Evolutionary conservation across 2,113 vertebrate genomes (phyloP).

Genomic region (Todiramphus saurophagus): DNA sequence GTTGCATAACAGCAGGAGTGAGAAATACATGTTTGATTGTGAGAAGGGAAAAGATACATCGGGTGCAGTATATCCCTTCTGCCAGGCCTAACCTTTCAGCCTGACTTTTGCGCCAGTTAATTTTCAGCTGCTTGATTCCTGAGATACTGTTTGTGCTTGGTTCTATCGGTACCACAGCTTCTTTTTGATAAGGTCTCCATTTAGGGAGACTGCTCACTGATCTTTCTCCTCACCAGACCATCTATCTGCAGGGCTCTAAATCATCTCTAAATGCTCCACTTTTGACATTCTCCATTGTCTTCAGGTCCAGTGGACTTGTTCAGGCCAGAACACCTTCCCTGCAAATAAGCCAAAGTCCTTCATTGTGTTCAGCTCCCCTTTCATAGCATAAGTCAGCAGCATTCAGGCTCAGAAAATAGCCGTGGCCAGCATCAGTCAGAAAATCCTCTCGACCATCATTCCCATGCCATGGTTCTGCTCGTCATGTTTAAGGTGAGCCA

Average conservation of each 20-base stretch:
- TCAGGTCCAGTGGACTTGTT: neutral
- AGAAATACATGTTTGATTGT: neutral
- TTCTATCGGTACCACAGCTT: neutral
- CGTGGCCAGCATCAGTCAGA: neutral
- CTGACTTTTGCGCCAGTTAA: neutral
- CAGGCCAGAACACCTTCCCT: neutral
- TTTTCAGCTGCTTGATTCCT: neutral
- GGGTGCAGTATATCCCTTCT: neutral
- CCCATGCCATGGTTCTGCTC: neutral
- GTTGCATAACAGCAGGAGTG: neutral
- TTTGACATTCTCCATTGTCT: neutral
- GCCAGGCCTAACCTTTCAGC: neutral
- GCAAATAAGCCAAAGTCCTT: neutral
- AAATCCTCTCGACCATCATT: neutral
- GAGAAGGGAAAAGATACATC: neutral
- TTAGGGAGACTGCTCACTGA: neutral
- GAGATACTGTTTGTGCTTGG: neutral
- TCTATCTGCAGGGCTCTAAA: neutral
- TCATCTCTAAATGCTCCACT: neutral
- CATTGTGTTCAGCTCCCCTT: neutral
- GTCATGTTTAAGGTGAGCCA: neutral
- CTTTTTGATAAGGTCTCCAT: neutral
- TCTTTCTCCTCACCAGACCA: neutral
- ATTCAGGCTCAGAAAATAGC: neutral
- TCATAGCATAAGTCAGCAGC: rapidly evolving